Base-by-base conservation (phyloP, 2,797 vertebrate species). In the Galaxias olidus region DNA sequence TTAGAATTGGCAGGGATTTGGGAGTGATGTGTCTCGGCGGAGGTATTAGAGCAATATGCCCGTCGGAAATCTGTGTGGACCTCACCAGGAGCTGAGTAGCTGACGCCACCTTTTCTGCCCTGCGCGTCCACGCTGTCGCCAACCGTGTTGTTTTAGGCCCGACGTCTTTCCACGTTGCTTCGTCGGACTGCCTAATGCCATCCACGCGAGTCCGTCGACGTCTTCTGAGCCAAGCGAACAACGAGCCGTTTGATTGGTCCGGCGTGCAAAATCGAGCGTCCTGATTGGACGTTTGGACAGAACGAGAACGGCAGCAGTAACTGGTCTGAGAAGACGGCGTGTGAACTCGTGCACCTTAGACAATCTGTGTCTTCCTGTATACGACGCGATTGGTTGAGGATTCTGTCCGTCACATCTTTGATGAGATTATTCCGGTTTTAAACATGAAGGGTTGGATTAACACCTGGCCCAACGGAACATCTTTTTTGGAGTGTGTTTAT, bases 331-430 rank as follows among this genome's bases (percentile, higher is more conserved):
- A 58, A 40, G 43, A 70, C 47, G 43, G 19, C 20, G 15, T 74
- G 73, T 68, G 59, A 64, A 82, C 75, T 80, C 62, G 85, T 84
- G 82, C 82, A 85, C 77, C 68, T 79, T 86, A 72, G 78, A 81
- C 77, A 88, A 87, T 90, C 85, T 86, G 74, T 82, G 88, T 89
- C 84, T 90, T 86, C 84, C 82, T 72, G 53, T 68, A 65, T 51
- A 75, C 82, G 70, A 74, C 15, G 13, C 53, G 41, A 13, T 47
- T 4, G 46, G 48, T 15, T 30, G 30, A 30, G 15, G 40, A 65
- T 84, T 52, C 8, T 10, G 73, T 71, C 56, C 61, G 15, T 66
- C 30, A 30, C 30, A 30, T 30, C 30, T 3, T 30, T 6, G 30
- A 30, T 30, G 30, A 30, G 30, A 30, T 30, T 30, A 30, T 30